Evolutionary conservation across 1,140 invertebrate genomes (phyloP).

Genomic region (Drosophila novamexicana): DNA sequence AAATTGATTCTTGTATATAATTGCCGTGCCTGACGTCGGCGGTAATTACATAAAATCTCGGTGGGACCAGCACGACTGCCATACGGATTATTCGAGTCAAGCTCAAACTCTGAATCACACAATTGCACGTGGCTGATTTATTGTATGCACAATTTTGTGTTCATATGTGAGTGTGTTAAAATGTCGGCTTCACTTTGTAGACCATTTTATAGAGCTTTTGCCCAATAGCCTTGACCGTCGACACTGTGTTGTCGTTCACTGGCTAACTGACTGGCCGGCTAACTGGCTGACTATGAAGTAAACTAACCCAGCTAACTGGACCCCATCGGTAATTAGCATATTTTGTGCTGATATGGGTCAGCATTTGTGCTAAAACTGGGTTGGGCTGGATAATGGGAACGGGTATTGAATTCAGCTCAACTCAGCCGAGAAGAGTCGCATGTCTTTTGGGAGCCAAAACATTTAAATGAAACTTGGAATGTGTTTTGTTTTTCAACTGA

Average conservation of each 20-base stretch:
- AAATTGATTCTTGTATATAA: constrained; percentile 80
- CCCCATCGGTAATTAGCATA: constrained; percentile 70
- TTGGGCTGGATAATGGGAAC: constrained; percentile 43
- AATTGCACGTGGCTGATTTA: constrained; percentile 78
- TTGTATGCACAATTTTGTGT: constrained; percentile 12
- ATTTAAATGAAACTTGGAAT: constrained; percentile 5
- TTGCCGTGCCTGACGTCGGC: constrained; percentile 71
- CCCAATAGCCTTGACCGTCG: constrained; percentile 73
- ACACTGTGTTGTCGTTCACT: constrained; percentile 36
- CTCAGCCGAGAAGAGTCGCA: constrained; percentile 3
- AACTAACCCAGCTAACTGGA: constrained; percentile 35
- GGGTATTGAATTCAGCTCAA: constrained; percentile 2
- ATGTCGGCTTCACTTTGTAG: constrained; percentile 28
- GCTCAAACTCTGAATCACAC: constrained; percentile 59
- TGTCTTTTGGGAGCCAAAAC: not conserved
- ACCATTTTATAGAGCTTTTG: constrained; percentile 44
- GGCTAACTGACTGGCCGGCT: constrained; percentile 30
- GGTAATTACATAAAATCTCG: constrained; percentile 75
- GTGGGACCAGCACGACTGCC: constrained; percentile 51
- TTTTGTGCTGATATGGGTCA: constrained; percentile 80
- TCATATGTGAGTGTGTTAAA: constrained; percentile 1
- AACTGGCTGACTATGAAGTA: constrained; percentile 24
- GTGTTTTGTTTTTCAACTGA: no score
- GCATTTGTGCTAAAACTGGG: constrained; percentile 66
- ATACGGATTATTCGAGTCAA: constrained; percentile 10